phyloP scores from a whole-genome alignment of 2,113 vertebrate genomes.

The Gorilla gorilla region DNA sequence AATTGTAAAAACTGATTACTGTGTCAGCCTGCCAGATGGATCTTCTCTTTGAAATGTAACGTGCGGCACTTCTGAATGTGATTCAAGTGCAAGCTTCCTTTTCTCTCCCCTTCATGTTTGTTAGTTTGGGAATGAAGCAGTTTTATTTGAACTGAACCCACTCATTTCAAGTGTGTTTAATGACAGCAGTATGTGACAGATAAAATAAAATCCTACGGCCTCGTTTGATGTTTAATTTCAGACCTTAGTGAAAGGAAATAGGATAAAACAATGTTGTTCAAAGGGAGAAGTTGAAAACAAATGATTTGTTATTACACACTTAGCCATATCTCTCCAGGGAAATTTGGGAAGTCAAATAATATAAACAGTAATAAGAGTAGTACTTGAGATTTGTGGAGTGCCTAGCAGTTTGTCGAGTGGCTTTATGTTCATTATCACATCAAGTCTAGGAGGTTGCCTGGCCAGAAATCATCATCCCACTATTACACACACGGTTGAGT shows the following conservation, averaged over 20 bases:
- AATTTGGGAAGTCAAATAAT: background rate
- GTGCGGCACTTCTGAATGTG: slow-evolving; percentile 77
- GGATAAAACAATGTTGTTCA: slow-evolving; percentile 23
- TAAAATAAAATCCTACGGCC: slow-evolving; percentile 83
- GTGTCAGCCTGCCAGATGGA: slow-evolving; percentile 85
- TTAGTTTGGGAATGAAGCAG: slow-evolving; percentile 78
- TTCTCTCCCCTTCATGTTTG: slow-evolving; percentile 79
- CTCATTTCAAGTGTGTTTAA: slow-evolving; percentile 83
- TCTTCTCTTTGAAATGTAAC: slow-evolving; percentile 77
- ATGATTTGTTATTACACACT: background rate
- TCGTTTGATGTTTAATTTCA: slow-evolving; percentile 82
- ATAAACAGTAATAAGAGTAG: background rate
- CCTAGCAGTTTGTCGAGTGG: background rate
- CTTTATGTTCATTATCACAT: background rate
- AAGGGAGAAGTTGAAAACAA: slow-evolving; percentile 8
- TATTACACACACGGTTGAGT: background rate
- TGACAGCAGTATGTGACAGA: slow-evolving; percentile 85
- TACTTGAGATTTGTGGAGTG: background rate
- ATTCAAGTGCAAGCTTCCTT: slow-evolving; percentile 75
- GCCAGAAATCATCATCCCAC: background rate
- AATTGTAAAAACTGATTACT: slow-evolving; percentile 84
- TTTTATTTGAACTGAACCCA: slow-evolving; percentile 86
- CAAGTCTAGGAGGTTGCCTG: background rate
- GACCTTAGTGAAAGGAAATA: slow-evolving; percentile 69
- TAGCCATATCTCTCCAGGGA: background rate